These are phyloP conservation scores for Cariama cristata DNA, from an alignment of 2,113 vertebrate genomes.

Conservation along the genomic window DNA sequence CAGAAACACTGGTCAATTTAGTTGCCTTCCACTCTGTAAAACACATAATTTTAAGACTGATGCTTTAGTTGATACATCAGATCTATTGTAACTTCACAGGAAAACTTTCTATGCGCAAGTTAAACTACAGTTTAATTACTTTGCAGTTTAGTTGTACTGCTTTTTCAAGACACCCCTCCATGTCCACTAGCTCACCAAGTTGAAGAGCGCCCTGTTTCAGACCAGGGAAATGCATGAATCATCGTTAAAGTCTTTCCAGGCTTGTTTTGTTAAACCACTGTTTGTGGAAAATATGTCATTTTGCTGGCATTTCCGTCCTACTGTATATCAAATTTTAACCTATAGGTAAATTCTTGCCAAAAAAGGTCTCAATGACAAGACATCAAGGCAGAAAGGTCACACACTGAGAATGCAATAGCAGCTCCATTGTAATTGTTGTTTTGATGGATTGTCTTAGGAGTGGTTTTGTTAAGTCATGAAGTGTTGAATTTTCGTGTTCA, in stretches of 20 bases:
- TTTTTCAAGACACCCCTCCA: neutral
- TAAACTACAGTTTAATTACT: neutral
- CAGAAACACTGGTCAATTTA: neutral
- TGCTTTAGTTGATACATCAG: neutral
- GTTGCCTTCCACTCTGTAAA: neutral
- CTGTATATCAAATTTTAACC: neutral
- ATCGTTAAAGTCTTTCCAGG: neutral
- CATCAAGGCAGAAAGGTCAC: neutral
- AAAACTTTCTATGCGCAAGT: neutral
- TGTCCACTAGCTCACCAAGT: neutral
- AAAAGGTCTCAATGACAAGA: neutral
- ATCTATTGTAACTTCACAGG: neutral
- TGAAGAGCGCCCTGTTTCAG: neutral
- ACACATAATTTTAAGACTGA: neutral
- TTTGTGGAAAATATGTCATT: neutral
- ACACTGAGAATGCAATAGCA: neutral
- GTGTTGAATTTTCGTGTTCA: neutral
- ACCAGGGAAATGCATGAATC: neutral
- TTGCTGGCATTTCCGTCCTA: neutral
- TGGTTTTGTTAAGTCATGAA: neutral
- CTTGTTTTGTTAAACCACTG: neutral
- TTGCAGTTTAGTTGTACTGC: neutral
- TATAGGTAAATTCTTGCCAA: neutral
- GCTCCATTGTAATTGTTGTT: neutral
- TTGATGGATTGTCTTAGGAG: neutral